These are phyloP conservation scores for Pituophis catenifer DNA, from an alignment of 2,113 vertebrate species.

Conservation along the genomic window DNA sequence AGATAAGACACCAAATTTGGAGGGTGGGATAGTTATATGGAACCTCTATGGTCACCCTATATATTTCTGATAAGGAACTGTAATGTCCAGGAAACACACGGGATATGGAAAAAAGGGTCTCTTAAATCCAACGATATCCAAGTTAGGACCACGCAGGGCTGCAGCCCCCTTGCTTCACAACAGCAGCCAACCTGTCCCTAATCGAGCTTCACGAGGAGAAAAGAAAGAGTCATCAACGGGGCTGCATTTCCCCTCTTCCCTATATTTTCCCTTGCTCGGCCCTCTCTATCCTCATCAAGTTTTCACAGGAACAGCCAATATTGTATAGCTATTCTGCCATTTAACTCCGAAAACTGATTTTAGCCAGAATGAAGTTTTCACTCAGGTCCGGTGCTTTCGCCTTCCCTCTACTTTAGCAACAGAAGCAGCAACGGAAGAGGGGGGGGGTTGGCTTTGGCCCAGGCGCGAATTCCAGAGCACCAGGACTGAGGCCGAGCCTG, in stretches of 20 bases:
- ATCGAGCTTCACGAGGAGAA: neutral
- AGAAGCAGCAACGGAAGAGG: neutral
- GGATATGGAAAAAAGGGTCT: neutral
- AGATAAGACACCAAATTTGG: neutral
- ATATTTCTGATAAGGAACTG: neutral
- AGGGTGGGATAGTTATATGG: neutral
- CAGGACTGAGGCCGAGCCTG: neutral
- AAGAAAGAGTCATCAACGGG: neutral
- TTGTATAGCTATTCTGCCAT: neutral
- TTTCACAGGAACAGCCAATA: neutral
- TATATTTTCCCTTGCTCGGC: neutral
- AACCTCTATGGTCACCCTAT: neutral
- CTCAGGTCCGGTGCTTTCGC: neutral
- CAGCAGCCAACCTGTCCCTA: neutral
- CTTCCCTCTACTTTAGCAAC: neutral
- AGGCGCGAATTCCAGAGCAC: neutral
- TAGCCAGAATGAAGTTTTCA: neutral
- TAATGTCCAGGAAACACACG: neutral
- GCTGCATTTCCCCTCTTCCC: neutral
- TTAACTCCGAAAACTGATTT: neutral
- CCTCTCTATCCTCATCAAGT: neutral
- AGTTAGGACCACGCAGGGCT: neutral
- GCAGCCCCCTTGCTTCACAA: neutral
- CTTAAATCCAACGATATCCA: neutral
- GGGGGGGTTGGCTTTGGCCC: neutral